A percentile compares a stretch with the other conserved stretches of the same genome.
Conservation (phyloP, 2,888 invertebrate genomes). For the Crocallis elinguaria region DNA sequence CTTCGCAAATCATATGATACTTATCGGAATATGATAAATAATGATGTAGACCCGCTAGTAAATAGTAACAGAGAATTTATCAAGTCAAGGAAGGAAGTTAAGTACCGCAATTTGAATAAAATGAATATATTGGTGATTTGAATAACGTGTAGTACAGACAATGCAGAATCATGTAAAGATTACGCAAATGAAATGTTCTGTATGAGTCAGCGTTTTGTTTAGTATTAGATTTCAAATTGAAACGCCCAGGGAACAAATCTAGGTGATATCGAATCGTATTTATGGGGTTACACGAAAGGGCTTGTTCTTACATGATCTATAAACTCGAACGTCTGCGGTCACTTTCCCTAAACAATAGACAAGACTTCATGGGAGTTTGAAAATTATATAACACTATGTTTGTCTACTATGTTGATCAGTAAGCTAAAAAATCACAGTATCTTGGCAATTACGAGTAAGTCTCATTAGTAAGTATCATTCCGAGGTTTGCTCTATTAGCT, state of each 20-base stretch:
- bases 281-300: constrained; percentile 66
- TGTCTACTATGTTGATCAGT: neutral
- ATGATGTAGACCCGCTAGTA: constrained; percentile 53
- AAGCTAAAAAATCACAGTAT: no score
- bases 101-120: constrained; percentile 40
- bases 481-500: constrained; percentile 10
- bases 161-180: constrained; percentile 47
- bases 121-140: constrained; percentile 33
- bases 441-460: neutral
- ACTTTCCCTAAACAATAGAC: constrained; percentile 60
- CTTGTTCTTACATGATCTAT: constrained; percentile 57
- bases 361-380: constrained; percentile 7
- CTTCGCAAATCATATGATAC: constrained; percentile 49
- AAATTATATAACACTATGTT: neutral
- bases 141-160: constrained; percentile 40
- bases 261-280: constrained; percentile 63
- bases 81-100: constrained; percentile 50
- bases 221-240: constrained; percentile 73
- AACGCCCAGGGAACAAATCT: constrained; percentile 65
- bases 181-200: constrained; percentile 62
- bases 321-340: constrained; percentile 53
- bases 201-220: constrained; percentile 68
- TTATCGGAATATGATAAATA: constrained; percentile 59
- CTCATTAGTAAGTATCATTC: no score
- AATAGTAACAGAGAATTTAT: constrained; percentile 52